Conservation (phyloP, 2,113 vertebrate species). For the Naja naja region DNA sequence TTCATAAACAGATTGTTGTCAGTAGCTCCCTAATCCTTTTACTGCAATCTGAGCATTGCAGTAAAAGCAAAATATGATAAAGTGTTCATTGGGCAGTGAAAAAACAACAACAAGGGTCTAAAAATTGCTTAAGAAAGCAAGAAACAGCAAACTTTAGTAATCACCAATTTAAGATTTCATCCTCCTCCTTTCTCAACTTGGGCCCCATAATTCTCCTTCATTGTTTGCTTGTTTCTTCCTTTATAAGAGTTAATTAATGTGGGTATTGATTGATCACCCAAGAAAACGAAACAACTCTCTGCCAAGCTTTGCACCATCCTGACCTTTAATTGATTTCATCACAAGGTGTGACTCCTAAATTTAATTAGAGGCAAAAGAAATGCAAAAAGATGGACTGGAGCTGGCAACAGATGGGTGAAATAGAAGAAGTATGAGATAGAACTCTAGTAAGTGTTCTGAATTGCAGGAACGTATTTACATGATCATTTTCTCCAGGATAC, state of each 20-base stretch:
- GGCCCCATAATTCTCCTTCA: background rate
- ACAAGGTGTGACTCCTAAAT: conserved; percentile 14
- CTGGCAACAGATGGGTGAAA: background rate
- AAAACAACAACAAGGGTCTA: conserved; percentile 11
- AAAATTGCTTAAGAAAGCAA: conserved; percentile 25
- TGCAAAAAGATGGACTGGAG: background rate
- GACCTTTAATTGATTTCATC: conserved; percentile 25
- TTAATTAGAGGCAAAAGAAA: conserved; percentile 23
- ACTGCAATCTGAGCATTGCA: conserved; percentile 39
- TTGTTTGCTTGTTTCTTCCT: background rate
- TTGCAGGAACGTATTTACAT: background rate
- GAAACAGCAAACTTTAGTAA: background rate
- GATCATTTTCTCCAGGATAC: background rate
- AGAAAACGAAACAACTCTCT: conserved; percentile 21
- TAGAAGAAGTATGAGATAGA: background rate
- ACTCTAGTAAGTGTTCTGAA: background rate
- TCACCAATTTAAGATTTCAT: background rate
- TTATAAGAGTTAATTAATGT: conserved; percentile 28
- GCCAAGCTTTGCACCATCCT: background rate
- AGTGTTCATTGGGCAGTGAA: conserved; percentile 33
- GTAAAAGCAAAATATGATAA: conserved; percentile 58
- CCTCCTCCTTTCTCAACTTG: background rate
- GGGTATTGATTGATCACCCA: conserved; percentile 10
- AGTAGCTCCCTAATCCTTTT: conserved; percentile 54
- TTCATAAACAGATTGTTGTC: conserved; percentile 64